These are phyloP conservation scores for Thera obeliscata DNA, from an alignment of 2,888 invertebrate species.

Conservation along the genomic window DNA sequence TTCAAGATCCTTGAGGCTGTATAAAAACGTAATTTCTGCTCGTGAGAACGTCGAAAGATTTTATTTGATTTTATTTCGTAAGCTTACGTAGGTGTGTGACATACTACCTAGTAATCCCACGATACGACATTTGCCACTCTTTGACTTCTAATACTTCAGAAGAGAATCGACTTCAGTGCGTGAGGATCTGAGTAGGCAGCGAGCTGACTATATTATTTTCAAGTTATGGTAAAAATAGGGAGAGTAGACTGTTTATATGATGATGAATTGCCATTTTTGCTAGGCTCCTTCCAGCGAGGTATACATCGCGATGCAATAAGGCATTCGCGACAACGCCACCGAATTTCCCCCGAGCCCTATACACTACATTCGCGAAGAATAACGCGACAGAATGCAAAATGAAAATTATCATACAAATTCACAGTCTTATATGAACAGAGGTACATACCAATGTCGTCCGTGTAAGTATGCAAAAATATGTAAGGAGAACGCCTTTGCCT, in stretches of 20 bases:
- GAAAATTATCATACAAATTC: constrained; percentile 84
- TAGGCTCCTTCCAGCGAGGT: constrained; percentile 36
- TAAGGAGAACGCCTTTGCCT: constrained; percentile 66
- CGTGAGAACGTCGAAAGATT: no score
- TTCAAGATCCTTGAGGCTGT: not conserved
- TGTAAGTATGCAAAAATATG: constrained; percentile 81
- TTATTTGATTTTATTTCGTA: no score
- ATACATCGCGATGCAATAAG: constrained; percentile 54
- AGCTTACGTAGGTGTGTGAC: no score
- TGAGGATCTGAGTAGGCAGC: not conserved
- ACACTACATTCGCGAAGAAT: constrained; percentile 76
- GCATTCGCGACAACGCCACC: constrained; percentile 64
- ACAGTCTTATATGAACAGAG: constrained; percentile 76
- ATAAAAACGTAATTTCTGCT: no score
- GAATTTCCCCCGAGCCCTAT: constrained; percentile 82
- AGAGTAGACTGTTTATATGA: constrained; percentile 21
- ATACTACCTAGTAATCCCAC: no score
- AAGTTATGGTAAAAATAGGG: not conserved
- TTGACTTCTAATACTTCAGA: no score
- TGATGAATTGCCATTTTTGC: constrained; percentile 16
- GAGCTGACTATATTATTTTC: not conserved
- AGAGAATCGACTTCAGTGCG: not conserved
- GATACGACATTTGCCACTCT: no score
- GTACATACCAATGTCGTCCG: constrained; percentile 70
- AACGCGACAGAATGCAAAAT: constrained; percentile 81